These are phyloP conservation scores for Dynastes grantii DNA, from an alignment of 2,888 invertebrate genomes.

Conservation along the genomic window DNA sequence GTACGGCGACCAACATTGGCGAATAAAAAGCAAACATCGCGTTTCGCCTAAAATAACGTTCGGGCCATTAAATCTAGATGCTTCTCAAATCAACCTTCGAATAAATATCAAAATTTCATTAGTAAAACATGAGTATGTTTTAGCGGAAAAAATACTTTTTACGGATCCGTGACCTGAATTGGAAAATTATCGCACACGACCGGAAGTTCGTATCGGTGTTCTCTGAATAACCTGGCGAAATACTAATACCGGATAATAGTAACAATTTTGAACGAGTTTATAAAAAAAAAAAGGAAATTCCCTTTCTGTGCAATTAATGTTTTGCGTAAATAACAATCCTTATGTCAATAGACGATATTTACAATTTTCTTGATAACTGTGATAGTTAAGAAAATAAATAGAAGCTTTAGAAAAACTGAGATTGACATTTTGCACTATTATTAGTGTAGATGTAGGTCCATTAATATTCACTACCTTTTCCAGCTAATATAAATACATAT, in stretches of 20 bases:
- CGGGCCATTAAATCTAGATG: conserved; percentile 22
- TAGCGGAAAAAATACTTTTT: conserved; percentile 6
- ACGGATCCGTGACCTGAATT: conserved; percentile 24
- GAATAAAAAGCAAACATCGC: conserved; percentile 33
- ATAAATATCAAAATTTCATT: conserved; percentile 34
- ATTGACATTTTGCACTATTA: too few species aligned
- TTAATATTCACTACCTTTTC: too few species aligned
- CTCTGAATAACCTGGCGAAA: conserved; percentile 36
- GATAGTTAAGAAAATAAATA: too few species aligned
- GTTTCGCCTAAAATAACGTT: conserved; percentile 32
- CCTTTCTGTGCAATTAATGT: background rate
- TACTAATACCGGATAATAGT: conserved; percentile 13
- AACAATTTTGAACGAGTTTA: background rate
- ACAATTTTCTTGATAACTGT: too few species aligned
- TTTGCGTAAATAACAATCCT: too few species aligned
- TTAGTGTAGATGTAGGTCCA: too few species aligned
- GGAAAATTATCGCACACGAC: conserved; percentile 31
- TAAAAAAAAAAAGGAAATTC: conserved; percentile 11
- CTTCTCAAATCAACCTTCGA: conserved; percentile 36
- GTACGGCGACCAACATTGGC: conserved; percentile 34
- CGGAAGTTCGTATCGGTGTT: conserved; percentile 28
- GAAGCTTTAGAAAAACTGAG: too few species aligned
- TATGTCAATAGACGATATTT: too few species aligned
- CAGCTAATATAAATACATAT: too few species aligned
- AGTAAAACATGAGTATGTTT: conserved; percentile 7